Base-by-base conservation (phyloP, 2,888 invertebrate species). In the Drosophila pegasa region DNA sequence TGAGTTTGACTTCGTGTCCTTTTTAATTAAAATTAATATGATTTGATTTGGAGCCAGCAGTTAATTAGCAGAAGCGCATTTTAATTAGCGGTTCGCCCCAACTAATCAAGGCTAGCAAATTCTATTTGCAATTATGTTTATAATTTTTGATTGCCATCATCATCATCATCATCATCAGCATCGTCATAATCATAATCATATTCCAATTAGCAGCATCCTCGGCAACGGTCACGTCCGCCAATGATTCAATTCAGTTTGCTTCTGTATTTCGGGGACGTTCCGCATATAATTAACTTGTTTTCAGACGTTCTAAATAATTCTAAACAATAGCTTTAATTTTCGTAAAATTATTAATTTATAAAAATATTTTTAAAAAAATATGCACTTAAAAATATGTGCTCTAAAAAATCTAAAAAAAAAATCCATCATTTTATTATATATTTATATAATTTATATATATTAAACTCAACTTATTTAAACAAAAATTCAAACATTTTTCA, bases 221-320 rank as follows among this genome's bases (percentile, higher is more conserved):
- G 41, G 56, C 50, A 45, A 22, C 20, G 35, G 43, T 55, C 55
- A 38, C 48, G 48, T 63, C 31, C 41, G 52, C 33, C 57, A 57
- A 55, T 55, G 43, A 61, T n/a, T n/a, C n/a, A 50, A 51, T 51
- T 50, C 38, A 50, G 35, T 20, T 31, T 33, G n/a, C 3, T 20
- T 31, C 31, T 4, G 7, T n/a, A 3, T 47, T 35, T 50, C 35
- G 1, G 33, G 4, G 3, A 16, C n/a, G 52, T 38, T 50, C 48
- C 57, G 57, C 40, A 50, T 54, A 70, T 33, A 58, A 69, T 63
- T 54, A 50, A 63, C 38, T 50, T 63, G 22, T 57, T 58, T 57
- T 8, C 9, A 9, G 18, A 35, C n/a, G 33, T 18, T 55, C 1
- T 12, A 14, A 14, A 25, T 33, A 25, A 33, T 33, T 25, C 22